These are phyloP conservation scores for Poicephalus gulielmi DNA, from an alignment of 2,113 vertebrate genomes.

Conservation along the genomic window DNA sequence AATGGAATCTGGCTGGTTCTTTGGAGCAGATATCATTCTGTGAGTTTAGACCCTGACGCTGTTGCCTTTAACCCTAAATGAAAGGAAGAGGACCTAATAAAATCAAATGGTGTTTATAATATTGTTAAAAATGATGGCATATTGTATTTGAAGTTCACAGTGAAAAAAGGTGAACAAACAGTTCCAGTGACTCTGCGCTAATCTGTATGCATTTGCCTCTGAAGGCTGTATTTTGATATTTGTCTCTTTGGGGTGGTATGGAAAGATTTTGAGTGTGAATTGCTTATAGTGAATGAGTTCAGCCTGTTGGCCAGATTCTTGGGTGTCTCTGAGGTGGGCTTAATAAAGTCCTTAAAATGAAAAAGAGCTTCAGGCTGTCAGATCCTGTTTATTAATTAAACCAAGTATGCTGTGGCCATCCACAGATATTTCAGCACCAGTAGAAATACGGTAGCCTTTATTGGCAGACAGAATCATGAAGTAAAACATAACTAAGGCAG, in stretches of 20 bases:
- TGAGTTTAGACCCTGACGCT: neutral
- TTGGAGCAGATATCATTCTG: neutral
- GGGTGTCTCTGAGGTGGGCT: neutral
- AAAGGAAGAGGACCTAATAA: neutral
- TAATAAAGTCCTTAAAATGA: neutral
- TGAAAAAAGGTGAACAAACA: neutral
- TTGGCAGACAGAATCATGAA: neutral
- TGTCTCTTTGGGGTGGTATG: neutral
- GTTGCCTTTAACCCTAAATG: neutral
- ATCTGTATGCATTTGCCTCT: neutral
- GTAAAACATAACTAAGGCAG: neutral
- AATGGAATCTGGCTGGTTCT: neutral
- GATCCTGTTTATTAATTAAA: neutral
- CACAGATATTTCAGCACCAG: neutral
- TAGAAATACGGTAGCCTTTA: neutral
- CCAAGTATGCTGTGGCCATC: neutral
- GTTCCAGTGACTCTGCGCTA: neutral
- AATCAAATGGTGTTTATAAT: neutral
- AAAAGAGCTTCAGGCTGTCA: neutral
- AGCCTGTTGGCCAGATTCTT: neutral
- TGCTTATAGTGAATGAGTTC: neutral
- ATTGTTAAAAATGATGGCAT: neutral
- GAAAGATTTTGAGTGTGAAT: neutral
- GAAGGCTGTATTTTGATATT: neutral
- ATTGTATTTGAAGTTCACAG: neutral